Base-by-base conservation (phyloP, 2,888 invertebrate genomes). In the Morpho helenor region DNA sequence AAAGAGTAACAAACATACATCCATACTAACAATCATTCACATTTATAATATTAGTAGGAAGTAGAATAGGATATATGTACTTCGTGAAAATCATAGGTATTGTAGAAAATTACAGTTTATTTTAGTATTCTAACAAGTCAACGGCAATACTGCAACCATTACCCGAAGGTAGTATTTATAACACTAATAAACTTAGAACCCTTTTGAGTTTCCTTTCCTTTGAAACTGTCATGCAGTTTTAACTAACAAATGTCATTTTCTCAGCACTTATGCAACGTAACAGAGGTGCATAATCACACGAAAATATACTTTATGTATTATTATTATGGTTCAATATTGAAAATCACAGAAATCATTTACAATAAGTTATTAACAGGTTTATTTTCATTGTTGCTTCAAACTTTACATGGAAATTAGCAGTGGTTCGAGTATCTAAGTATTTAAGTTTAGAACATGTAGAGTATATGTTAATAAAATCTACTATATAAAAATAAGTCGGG, bases 191-290 rank as follows among this genome's bases (percentile, higher is more conserved):
- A 60, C 44, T 44, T 57, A 59, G 41, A 50, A 40, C 22, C 49
- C 49, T 16, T 49, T 44, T 42, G 40, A 41, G n/a, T 9, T 42
- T 45, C 45, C 56, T 60, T 62, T 61, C 56, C 62, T 64, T 66
- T 66, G 63, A 58, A 63, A 63, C 54, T 52, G 39, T n/a, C 42
- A 60, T 60, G 56, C 69, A 69, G 64, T 69, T 69, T 67, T 66
- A 63, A 67, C 52, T 56, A 66, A 57, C 70, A 72, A 62, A 63
- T 70, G 71, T 65, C 57, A 58, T 61, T 62, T 68, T 70, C 71
- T 63, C 69, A 69, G 62, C 49, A 55, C 56, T 61, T 60, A 61
- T 39, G 40, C 31, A 49, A 39, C 8, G 10, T 8, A 2, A 6
- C 31, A 23, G 31, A 45, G 7, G 31, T 8, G 9, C 7, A 3